Base-by-base conservation (phyloP, 2,113 vertebrate species). In the Jacana jacana region DNA sequence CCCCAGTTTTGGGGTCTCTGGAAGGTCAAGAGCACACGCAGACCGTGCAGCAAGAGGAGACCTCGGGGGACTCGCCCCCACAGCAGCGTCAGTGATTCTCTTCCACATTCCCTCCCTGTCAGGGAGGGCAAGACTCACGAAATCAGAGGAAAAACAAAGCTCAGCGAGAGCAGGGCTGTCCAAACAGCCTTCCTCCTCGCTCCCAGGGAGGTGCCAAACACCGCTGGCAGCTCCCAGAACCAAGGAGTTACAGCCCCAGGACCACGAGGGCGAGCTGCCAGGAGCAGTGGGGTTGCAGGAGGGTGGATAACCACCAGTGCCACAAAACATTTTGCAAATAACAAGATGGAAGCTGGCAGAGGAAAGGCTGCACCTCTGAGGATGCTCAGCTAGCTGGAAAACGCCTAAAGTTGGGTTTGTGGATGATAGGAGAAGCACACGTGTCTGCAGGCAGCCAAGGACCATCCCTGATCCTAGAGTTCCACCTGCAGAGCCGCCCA, bases 351-450 rank as follows among this genome's bases (percentile, higher is more conserved):
- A 88, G 68, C 22, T 24, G 61, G 10, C 17, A 65, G 68, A 40
- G 58, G 69, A 42, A 27, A 37, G 17, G 60, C 52, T 70, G n/a
- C n/a, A 0, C 4, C 70, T 23, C 49, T 2, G 0, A 24, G 37
- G 49, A 13, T 17, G 54, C 51, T 54, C 30, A 27, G n/a, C 58
- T 5, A 8, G 48, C 66, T 39, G 31, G 4, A 51, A 68, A 11
- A 11, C 0, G 4, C 48, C 5, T 12, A 1, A 22, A 30, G 25
- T 1, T 11, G 37, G 15, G 15, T 27, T 78, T 72, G 72, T 33
- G 17, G 7, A 37, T 33, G 46, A 3, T 1, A 3, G 3, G 1
- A 11, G 60, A 10, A 23, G 13, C 0, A 0, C 24, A 6, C 0
- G 3, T 31, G 61, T 15, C 61, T 20, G 16, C 60, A 42, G 46